Evolutionary conservation across 2,888 invertebrate genomes (phyloP).

Genomic region (Rhingia campestris): DNA sequence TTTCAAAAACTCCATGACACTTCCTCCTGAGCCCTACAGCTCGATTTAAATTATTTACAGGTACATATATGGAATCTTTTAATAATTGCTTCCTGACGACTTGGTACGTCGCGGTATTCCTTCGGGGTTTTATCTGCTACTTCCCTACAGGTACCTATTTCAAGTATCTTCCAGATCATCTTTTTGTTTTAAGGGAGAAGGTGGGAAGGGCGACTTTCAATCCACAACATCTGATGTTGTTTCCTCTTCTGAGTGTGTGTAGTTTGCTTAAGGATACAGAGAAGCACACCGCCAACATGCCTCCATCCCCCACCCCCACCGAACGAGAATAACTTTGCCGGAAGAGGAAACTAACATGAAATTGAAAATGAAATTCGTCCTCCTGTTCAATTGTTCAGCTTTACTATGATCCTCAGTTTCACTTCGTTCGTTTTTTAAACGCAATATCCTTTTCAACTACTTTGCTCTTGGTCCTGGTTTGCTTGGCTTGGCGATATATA

Average conservation of each 20-base stretch:
- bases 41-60: background rate
- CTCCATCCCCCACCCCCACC: background rate
- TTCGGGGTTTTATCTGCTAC: slow-evolving; percentile 3
- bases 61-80: slow-evolving; percentile 16
- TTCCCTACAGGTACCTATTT: background rate
- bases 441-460: background rate
- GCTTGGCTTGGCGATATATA: slow-evolving; percentile 53
- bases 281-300: slow-evolving; percentile 20
- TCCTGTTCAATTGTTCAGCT: slow-evolving; percentile 61
- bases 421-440: slow-evolving; percentile 10
- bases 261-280: slow-evolving; percentile 38
- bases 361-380: slow-evolving; percentile 70
- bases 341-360: slow-evolving; percentile 60
- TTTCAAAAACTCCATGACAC: too few species aligned
- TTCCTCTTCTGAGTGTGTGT: slow-evolving; percentile 19
- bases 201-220: slow-evolving; percentile 1
- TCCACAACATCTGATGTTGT: background rate
- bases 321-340: slow-evolving; percentile 22
- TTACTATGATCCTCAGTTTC: slow-evolving; percentile 29
- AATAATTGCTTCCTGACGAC: slow-evolving; percentile 47
- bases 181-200: background rate
- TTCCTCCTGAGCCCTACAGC: background rate
- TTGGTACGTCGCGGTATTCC: slow-evolving; percentile 22
- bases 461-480: slow-evolving; percentile 57
- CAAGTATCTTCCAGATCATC: background rate